Percentiles rank a stretch among this genome's conserved stretches.
phyloP scores from a whole-genome alignment of 2,113 vertebrate genomes.

The Labeo rohita region DNA sequence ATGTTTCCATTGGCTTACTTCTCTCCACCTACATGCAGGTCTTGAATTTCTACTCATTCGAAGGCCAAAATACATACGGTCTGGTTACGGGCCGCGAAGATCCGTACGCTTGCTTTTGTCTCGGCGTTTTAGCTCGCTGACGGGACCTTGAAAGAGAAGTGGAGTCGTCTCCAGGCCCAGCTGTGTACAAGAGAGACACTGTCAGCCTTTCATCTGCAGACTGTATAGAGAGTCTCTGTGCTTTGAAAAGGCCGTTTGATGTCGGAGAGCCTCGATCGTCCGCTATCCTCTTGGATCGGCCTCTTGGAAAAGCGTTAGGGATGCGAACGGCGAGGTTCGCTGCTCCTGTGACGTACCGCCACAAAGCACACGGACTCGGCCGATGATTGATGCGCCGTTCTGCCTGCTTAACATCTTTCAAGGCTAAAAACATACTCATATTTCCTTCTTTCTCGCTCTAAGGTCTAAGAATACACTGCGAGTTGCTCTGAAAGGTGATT shows the following conservation, averaged over 20 bases:
- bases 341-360: background rate
- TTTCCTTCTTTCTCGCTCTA: background rate
- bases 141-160: conserved; percentile 50
- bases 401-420: background rate
- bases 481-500: background rate
- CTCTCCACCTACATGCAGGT: background rate
- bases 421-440: background rate
- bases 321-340: conserved; percentile 14
- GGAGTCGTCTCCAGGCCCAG: conserved; percentile 64
- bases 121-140: conserved; percentile 71
- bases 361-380: background rate
- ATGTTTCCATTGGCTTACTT: background rate
- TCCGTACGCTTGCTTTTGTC: conserved; percentile 62
- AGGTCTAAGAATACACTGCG: background rate
- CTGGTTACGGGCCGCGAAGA: background rate
- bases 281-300: conserved; percentile 64
- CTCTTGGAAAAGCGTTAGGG: conserved; percentile 62
- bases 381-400: background rate
- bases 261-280: conserved; percentile 64
- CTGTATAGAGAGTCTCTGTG: conserved; percentile 55
- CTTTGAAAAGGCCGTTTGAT: conserved; percentile 79
- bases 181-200: conserved; percentile 62
- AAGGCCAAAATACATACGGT: conserved; percentile 67
- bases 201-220: conserved; percentile 70
- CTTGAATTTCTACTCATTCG: conserved; percentile 58